Conservation (phyloP, 2,113 vertebrate genomes). For the Megaceryle torquata region DNA sequence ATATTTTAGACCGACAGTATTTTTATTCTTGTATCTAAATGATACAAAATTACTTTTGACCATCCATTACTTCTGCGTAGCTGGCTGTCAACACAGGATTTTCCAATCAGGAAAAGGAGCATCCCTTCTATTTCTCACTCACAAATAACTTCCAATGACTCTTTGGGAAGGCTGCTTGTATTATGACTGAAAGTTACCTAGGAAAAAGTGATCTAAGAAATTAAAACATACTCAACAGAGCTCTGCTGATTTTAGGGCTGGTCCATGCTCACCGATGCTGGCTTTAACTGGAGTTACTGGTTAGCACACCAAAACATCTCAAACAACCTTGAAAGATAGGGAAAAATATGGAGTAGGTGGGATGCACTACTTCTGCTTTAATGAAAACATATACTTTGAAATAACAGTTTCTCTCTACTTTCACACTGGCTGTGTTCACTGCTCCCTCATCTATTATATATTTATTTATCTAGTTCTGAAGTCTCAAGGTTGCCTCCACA, state of each 20-base stretch:
- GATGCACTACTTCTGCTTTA: not conserved
- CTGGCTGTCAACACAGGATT: not conserved
- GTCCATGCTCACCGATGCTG: not conserved
- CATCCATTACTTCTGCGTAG: not conserved
- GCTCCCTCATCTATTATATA: not conserved
- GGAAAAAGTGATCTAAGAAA: not conserved
- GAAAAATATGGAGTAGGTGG: not conserved
- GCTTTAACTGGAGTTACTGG: not conserved
- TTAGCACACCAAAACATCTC: not conserved
- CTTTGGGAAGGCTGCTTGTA: not conserved
- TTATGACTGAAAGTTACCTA: not conserved
- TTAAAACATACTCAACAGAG: not conserved
- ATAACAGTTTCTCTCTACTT: not conserved
- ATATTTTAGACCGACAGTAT: not conserved
- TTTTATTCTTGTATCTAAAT: not conserved
- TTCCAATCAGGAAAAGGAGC: not conserved
- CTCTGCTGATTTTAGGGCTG: accelerated
- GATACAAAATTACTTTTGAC: not conserved
- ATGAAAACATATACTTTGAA: not conserved
- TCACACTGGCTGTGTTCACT: not conserved
- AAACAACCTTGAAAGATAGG: not conserved
- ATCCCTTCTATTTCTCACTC: not conserved
- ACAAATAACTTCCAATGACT: not conserved
- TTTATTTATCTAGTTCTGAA: not conserved
- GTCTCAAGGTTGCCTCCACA: not conserved